Conservation (phyloP, 2,888 invertebrate species). For the Ethmia dodecea region DNA sequence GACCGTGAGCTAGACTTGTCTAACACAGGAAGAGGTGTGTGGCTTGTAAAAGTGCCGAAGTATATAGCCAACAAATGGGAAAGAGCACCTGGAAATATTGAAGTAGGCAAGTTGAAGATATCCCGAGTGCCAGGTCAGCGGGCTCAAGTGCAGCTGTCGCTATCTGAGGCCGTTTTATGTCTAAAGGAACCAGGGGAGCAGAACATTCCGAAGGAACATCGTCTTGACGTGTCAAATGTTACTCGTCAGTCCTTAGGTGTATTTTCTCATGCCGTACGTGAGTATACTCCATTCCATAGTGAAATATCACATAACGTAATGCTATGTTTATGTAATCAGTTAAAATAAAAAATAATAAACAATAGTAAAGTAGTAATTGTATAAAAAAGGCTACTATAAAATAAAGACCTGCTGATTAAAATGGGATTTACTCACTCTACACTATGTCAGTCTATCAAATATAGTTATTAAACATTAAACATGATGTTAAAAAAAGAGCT, state of each 20-base stretch:
- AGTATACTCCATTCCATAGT: too few species aligned
- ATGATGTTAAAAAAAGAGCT: too few species aligned
- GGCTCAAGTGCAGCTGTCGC: constrained; percentile 91
- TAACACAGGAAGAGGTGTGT: constrained; percentile 93
- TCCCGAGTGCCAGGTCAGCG: constrained; percentile 87
- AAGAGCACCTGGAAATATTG: constrained; percentile 92
- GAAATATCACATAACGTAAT: constrained; percentile 3
- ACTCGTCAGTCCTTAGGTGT: constrained; percentile 95
- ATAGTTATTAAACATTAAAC: too few species aligned
- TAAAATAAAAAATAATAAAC: too few species aligned
- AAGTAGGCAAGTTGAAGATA: constrained; percentile 95
- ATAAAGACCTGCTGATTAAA: too few species aligned
- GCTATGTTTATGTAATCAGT: background rate
- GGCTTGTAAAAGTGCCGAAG: constrained; percentile 98
- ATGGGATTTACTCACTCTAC: too few species aligned
- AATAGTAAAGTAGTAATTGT: too few species aligned
- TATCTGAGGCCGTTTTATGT: constrained; percentile 88
- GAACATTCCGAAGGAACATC: constrained; percentile 93
- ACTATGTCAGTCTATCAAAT: too few species aligned
- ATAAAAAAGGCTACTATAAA: too few species aligned
- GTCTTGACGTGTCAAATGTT: constrained; percentile 93
- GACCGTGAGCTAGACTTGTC: constrained; percentile 92
- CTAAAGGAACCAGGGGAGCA: constrained; percentile 87
- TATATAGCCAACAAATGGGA: constrained; percentile 98
- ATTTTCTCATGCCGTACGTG: constrained; percentile 90